Conservation (phyloP, 2,888 invertebrate species). For the Eudasyphora cyanicolor region DNA sequence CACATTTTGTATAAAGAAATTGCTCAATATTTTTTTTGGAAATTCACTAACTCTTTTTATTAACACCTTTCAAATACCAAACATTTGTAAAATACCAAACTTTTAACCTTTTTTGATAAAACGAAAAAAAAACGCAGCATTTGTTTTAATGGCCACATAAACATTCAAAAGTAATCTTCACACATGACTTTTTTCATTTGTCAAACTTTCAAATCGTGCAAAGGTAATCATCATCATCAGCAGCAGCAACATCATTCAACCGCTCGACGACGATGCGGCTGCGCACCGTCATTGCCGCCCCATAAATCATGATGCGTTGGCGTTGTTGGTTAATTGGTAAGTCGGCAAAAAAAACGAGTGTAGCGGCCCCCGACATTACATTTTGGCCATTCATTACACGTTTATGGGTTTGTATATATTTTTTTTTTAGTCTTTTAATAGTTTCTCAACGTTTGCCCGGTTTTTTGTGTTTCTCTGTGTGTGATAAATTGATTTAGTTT, state of each 20-base stretch:
- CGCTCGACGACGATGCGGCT: background rate
- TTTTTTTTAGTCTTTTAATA: constrained; percentile 46
- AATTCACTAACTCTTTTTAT: background rate
- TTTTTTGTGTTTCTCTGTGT: background rate
- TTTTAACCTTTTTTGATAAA: background rate
- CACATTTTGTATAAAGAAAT: too few relatives aligned
- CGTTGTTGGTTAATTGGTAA: constrained; percentile 33
- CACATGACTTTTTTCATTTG: constrained; percentile 18
- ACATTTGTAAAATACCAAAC: background rate
- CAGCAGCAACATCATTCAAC: background rate
- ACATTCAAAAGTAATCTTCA: background rate
- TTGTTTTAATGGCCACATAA: constrained; percentile 11
- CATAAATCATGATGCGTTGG: constrained; percentile 46
- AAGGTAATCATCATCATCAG: background rate
- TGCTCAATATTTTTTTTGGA: too few relatives aligned
- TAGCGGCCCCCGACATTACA: background rate
- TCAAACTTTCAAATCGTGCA: constrained; percentile 29
- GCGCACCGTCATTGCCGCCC: background rate
- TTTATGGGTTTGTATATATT: constrained; percentile 8
- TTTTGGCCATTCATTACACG: constrained; percentile 50
- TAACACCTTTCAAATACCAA: background rate
- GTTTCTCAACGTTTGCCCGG: constrained; percentile 57
- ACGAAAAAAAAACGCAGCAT: background rate
- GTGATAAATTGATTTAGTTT: constrained; percentile 60
- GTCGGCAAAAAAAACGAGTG: background rate